A percentile compares a stretch with the other conserved stretches of the same genome.
phyloP scores from a whole-genome alignment of 2,888 invertebrate species.

The Leistus spinibarbis region DNA sequence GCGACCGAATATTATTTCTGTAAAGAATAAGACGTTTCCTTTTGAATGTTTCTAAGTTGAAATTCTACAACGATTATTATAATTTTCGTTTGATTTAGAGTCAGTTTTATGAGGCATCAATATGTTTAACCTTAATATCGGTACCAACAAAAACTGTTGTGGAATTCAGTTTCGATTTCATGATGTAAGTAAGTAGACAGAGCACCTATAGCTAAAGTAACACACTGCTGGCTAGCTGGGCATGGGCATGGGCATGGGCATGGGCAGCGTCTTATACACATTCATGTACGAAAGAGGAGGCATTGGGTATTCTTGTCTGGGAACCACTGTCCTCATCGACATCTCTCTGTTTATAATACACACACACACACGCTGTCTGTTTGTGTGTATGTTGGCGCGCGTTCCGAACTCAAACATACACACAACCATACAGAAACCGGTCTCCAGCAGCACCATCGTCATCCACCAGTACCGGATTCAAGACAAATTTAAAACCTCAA shows the following conservation, averaged over 20 bases:
- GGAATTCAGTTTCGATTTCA: neutral
- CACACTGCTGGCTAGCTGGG: too few relatives aligned
- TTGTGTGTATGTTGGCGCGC: neutral
- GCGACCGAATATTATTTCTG: too few relatives aligned
- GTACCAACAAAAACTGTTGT: too few relatives aligned
- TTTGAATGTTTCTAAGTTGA: too few relatives aligned
- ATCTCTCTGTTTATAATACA: neutral
- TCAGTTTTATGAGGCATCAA: too few relatives aligned
- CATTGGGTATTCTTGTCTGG: neutral
- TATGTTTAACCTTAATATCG: too few relatives aligned
- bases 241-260: too few relatives aligned
- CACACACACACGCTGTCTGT: neutral
- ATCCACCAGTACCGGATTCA: neutral
- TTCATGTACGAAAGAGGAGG: neutral
- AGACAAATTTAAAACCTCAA: neutral
- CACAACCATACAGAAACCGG: neutral
- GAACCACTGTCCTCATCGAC: neutral
- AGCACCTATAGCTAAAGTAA: neutral
- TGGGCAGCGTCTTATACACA: too few relatives aligned
- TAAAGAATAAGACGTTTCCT: too few relatives aligned
- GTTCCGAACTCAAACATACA: neutral
- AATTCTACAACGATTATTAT: too few relatives aligned
- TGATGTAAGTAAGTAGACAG: neutral
- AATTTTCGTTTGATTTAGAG: too few relatives aligned
- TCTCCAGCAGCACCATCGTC: neutral